Evolutionary conservation across 2,888 invertebrate species (phyloP).

Genomic region (Chaetogeoica ovagalla): DNA sequence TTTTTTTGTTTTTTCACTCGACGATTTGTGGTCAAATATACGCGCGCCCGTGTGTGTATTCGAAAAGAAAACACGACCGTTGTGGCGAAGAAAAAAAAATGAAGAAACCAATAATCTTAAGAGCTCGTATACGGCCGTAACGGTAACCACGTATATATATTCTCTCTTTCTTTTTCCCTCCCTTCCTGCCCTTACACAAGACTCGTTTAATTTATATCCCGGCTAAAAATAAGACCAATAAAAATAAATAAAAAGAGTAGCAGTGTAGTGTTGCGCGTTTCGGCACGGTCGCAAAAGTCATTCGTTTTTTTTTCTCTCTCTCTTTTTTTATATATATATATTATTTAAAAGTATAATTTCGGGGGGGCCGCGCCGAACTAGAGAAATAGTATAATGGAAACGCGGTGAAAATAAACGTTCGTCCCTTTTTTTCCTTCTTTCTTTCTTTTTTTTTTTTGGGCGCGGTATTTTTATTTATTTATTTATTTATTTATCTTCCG

Average conservation of each 20-base stretch:
- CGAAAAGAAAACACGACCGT: not conserved
- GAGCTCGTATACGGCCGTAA: slow-evolving; percentile 36
- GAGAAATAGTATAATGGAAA: slow-evolving; percentile 3
- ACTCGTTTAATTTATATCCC: slow-evolving; percentile 49
- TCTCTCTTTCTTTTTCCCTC: slow-evolving; percentile 7
- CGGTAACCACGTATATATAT: not conserved
- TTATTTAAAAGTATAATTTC: slow-evolving; percentile 53
- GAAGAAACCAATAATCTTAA: slow-evolving; percentile 47
- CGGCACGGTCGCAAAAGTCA: slow-evolving; percentile 32
- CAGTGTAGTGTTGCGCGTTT: slow-evolving; percentile 1
- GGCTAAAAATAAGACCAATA: slow-evolving; percentile 37
- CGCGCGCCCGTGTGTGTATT: not conserved
- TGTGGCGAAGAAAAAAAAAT: slow-evolving; percentile 11
- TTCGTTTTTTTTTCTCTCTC: slow-evolving; percentile 18
- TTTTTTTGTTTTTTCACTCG: too few species aligned
- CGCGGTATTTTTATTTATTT: not conserved
- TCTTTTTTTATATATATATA: slow-evolving; percentile 23
- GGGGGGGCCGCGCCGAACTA: slow-evolving; percentile 45
- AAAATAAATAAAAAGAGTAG: slow-evolving; percentile 21
- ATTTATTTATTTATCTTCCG: slow-evolving; percentile 43
- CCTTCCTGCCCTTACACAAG: not conserved
- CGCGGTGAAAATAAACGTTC: slow-evolving; percentile 41
- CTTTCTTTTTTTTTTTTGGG: too few species aligned
- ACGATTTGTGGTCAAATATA: too few species aligned
- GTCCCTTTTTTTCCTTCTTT: slow-evolving; percentile 18